Conservation (phyloP, 1,140 invertebrate genomes). For the Saccostrea cuccullata region DNA sequence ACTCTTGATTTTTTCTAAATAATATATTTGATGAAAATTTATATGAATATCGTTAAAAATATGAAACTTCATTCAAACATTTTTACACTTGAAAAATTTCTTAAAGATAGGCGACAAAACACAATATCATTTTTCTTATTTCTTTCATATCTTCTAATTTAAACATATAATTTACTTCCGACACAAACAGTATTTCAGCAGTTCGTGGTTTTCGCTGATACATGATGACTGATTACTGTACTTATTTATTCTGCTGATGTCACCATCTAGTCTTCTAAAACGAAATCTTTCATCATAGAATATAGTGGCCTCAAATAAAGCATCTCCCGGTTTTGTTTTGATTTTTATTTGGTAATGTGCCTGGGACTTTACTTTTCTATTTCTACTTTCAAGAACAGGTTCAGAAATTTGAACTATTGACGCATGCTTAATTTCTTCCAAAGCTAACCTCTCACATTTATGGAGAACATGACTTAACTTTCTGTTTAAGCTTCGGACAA, state of each 20-base stretch:
- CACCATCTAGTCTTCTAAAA: neutral
- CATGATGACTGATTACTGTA: slow-evolving; percentile 49
- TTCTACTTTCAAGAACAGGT: slow-evolving; percentile 37
- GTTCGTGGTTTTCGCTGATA: slow-evolving; percentile 40
- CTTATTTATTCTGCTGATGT: slow-evolving; percentile 48
- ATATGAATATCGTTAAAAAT: too few relatives aligned
- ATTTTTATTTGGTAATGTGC: slow-evolving; percentile 17
- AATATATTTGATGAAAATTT: too few relatives aligned
- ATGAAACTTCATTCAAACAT: too few relatives aligned
- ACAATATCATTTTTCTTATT: too few relatives aligned
- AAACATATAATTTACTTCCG: neutral
- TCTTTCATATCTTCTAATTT: too few relatives aligned
- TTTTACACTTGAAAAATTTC: too few relatives aligned
- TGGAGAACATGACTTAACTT: slow-evolving; percentile 45
- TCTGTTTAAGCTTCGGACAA: slow-evolving; percentile 67
- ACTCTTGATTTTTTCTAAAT: too few relatives aligned
- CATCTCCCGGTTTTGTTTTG: slow-evolving; percentile 44
- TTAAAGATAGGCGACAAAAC: too few relatives aligned
- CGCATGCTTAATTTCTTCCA: slow-evolving; percentile 56
- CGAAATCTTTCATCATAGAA: neutral
- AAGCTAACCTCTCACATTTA: slow-evolving; percentile 58
- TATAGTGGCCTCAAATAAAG: slow-evolving; percentile 51
- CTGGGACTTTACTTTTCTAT: neutral
- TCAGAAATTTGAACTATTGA: slow-evolving; percentile 62
- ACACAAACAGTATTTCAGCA: slow-evolving; percentile 73